A percentile compares a stretch with the other conserved stretches of the same genome.
These are phyloP conservation scores for Notoglanidium macrostoma DNA, from an alignment of 2,797 vertebrate species.

Conservation along the genomic window DNA sequence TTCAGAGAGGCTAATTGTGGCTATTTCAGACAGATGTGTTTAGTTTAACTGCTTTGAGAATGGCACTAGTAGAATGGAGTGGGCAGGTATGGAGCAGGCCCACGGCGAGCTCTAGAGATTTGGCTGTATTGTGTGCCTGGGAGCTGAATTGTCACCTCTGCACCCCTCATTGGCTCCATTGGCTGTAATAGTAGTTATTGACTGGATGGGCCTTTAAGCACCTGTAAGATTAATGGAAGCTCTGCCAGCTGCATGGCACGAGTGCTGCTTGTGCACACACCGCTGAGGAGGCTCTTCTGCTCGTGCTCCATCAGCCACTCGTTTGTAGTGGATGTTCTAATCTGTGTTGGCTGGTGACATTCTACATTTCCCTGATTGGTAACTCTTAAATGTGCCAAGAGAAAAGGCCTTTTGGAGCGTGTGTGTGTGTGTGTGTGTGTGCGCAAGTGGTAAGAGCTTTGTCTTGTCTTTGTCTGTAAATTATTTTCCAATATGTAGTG, in stretches of 20 bases:
- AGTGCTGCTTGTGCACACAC: slow-evolving; percentile 37
- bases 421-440: background rate
- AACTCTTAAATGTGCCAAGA: background rate
- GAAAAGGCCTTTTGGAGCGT: background rate
- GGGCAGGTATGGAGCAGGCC: slow-evolving; percentile 31
- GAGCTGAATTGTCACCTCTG: slow-evolving; percentile 51
- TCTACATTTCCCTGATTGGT: slow-evolving; percentile 35
- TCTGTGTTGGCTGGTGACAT: slow-evolving; percentile 43
- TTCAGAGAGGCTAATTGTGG: slow-evolving; percentile 46
- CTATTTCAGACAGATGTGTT: slow-evolving; percentile 43
- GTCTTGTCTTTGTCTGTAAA: background rate
- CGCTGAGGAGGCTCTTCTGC: slow-evolving; percentile 46
- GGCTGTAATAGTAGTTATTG: slow-evolving; percentile 56
- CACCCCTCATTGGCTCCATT: slow-evolving; percentile 57
- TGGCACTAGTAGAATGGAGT: slow-evolving; percentile 37
- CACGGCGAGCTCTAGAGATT: slow-evolving; percentile 23
- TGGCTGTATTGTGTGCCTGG: slow-evolving; percentile 33
- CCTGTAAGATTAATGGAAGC: slow-evolving; percentile 57
- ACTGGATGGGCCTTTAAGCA: slow-evolving; percentile 55
- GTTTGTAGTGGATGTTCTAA: slow-evolving; percentile 28
- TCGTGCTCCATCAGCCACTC: slow-evolving; percentile 49
- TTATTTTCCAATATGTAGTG: background rate
- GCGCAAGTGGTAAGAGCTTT: background rate
- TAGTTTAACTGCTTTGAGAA: slow-evolving; percentile 43
- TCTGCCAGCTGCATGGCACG: slow-evolving; percentile 47